Conservation (phyloP, 2,113 vertebrate genomes). For the Strix aluco region DNA sequence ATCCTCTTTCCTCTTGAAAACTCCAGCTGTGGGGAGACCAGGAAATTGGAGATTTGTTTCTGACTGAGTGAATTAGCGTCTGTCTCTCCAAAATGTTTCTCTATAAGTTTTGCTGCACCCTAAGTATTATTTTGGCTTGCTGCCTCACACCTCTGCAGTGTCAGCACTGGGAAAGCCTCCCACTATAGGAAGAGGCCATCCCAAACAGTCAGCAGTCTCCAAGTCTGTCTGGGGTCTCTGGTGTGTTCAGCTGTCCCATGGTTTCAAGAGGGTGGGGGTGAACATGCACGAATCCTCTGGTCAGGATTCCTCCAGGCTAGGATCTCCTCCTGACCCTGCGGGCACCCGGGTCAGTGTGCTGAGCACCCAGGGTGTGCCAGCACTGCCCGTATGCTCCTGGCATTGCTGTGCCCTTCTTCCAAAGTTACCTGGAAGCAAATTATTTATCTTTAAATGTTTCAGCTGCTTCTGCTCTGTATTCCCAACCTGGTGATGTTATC, state of each 20-base stretch:
- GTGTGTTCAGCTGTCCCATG: not conserved
- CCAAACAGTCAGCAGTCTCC: not conserved
- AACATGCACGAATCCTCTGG: not conserved
- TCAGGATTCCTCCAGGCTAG: not conserved
- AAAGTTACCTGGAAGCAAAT: not conserved
- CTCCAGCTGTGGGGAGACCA: slow-evolving; percentile 37
- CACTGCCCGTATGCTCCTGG: accelerated
- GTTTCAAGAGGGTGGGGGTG: not conserved
- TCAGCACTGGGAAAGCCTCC: not conserved
- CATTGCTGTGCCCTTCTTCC: not conserved
- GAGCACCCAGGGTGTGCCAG: not conserved
- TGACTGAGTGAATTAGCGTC: slow-evolving; percentile 8
- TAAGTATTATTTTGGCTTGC: slow-evolving; percentile 13
- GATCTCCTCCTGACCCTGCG: accelerated
- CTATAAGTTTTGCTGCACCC: not conserved
- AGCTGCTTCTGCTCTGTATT: not conserved
- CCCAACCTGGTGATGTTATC: not conserved
- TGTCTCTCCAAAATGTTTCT: slow-evolving; percentile 28
- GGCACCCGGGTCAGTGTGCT: not conserved
- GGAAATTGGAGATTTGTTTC: slow-evolving; percentile 56
- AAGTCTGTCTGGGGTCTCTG: not conserved
- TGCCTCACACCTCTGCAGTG: not conserved
- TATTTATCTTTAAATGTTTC: not conserved
- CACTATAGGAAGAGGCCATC: not conserved
- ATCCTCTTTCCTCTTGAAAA: slow-evolving; percentile 23